These are phyloP conservation scores for Pituophis catenifer DNA, from an alignment of 2,113 vertebrate species.

Conservation along the genomic window DNA sequence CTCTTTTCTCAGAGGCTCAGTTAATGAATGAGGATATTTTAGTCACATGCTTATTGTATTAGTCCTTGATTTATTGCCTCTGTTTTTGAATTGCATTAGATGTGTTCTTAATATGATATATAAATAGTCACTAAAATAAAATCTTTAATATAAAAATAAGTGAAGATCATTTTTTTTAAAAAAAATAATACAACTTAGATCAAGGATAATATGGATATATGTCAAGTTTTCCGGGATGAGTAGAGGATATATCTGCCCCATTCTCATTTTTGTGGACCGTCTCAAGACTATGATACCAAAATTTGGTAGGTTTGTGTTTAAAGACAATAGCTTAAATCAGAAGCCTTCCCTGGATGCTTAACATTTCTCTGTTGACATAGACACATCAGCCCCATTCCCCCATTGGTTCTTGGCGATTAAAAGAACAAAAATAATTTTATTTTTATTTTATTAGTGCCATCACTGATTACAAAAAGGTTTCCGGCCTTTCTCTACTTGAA, in stretches of 20 bases:
- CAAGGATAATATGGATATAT: neutral
- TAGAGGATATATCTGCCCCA: neutral
- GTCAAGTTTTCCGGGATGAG: neutral
- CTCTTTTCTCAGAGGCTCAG: neutral
- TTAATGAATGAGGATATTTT: neutral
- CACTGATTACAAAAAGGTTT: neutral
- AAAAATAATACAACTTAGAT: neutral
- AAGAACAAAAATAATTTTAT: neutral
- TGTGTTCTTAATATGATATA: neutral
- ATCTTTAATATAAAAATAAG: neutral
- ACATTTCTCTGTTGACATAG: neutral
- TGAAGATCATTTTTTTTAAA: neutral
- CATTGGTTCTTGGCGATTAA: neutral
- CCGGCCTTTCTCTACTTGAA: neutral
- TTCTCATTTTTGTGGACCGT: neutral
- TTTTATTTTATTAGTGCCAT: no score
- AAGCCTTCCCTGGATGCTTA: neutral
- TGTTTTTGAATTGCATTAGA: neutral
- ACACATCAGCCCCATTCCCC: neutral
- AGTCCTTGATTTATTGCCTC: neutral
- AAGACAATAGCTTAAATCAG: neutral
- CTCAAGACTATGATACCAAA: neutral
- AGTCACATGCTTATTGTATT: neutral
- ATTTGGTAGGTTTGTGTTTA: neutral
- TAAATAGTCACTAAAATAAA: neutral